Evolutionary conservation across 1,140 invertebrate genomes (phyloP).

Genomic region (Caerostris extrusa): DNA sequence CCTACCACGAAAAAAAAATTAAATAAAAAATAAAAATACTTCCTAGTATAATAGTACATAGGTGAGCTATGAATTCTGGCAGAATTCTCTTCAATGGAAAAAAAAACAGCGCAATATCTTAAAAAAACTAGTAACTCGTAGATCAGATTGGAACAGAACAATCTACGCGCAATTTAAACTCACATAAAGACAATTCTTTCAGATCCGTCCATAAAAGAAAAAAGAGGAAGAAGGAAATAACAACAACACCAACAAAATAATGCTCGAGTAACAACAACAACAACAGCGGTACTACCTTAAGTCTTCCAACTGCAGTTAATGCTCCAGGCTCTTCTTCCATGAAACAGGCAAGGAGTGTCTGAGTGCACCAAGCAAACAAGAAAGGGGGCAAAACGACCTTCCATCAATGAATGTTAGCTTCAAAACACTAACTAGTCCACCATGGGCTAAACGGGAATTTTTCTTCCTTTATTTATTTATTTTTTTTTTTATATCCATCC

Average conservation of each 20-base stretch:
- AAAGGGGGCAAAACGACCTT: too few relatives aligned
- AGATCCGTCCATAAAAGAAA: not conserved
- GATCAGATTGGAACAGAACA: not conserved
- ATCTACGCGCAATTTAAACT: conserved; percentile 25
- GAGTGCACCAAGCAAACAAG: too few relatives aligned
- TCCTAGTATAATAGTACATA: too few relatives aligned
- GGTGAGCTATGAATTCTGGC: not conserved
- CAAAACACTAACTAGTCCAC: too few relatives aligned
- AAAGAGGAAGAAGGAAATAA: not conserved
- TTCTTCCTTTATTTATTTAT: too few relatives aligned
- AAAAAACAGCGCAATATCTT: not conserved
- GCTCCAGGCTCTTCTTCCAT: too few relatives aligned
- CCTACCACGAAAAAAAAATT: too few relatives aligned
- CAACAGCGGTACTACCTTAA: not conserved
- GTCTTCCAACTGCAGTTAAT: conserved; percentile 22
- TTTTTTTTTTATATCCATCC: too few relatives aligned
- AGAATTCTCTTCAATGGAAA: not conserved
- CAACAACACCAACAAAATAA: not conserved
- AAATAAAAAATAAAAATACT: too few relatives aligned
- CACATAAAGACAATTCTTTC: conserved; percentile 21
- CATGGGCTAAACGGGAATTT: too few relatives aligned
- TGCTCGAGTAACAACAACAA: not conserved
- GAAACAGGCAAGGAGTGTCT: too few relatives aligned
- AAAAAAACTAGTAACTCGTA: not conserved
- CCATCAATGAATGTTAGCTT: too few relatives aligned